A percentile compares a stretch with the other conserved stretches of the same genome.
Conservation (phyloP, 2,888 invertebrate species). For the Ophraella communa region DNA sequence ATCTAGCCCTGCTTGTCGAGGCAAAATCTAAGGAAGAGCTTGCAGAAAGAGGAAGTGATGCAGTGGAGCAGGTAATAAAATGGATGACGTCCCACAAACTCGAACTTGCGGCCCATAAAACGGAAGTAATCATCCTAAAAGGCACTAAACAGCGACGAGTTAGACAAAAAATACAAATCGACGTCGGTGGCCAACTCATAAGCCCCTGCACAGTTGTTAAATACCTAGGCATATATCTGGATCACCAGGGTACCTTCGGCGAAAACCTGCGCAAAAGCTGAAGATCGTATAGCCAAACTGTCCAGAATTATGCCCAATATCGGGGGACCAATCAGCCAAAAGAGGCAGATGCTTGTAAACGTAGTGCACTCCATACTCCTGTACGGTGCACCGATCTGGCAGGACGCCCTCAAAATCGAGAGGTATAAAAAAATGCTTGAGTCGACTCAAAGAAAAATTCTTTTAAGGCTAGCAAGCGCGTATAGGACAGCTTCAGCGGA, state of each 20-base stretch:
- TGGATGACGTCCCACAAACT: constrained; percentile 19
- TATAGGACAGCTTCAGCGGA: constrained; percentile 30
- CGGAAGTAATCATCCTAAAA: too few relatives aligned
- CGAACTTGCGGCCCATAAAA: background rate
- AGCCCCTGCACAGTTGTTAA: background rate
- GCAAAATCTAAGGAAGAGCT: background rate
- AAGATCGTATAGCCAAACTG: too few relatives aligned
- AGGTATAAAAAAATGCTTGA: background rate
- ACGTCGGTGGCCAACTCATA: constrained; percentile 21
- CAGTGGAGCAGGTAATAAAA: background rate
- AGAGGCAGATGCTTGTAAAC: background rate
- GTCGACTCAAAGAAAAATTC: constrained; percentile 8
- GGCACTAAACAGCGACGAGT: too few relatives aligned
- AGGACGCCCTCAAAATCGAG: background rate
- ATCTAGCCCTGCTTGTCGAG: constrained; percentile 21
- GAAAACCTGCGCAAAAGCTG: too few relatives aligned
- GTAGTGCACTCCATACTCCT: constrained; percentile 5
- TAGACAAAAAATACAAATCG: too few relatives aligned
- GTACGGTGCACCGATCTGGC: constrained; percentile 33
- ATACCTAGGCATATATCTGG: constrained; percentile 8
- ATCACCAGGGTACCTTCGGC: background rate
- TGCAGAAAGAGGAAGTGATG: background rate
- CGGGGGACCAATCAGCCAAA: background rate
- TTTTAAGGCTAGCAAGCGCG: constrained; percentile 7
- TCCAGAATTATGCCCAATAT: constrained; percentile 18